A percentile compares a stretch with the other conserved stretches of the same genome.
Conservation (phyloP, 2,113 vertebrate species). For the Sminthopsis crassicaudata region DNA sequence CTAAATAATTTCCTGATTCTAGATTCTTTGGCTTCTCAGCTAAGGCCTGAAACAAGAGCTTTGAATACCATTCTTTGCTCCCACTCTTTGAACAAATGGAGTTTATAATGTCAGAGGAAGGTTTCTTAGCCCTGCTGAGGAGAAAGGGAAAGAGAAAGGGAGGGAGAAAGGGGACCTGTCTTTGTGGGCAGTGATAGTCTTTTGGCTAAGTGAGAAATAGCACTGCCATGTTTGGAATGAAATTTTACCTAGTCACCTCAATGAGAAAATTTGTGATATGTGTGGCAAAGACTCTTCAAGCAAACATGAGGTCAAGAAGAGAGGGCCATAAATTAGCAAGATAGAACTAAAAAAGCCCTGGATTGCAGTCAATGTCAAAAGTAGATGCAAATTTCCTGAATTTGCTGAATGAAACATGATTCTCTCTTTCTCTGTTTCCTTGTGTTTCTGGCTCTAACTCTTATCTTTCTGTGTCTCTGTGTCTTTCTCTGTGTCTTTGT, state of each 20-base stretch:
- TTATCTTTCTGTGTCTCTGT: no score
- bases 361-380: background rate
- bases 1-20: background rate
- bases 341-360: background rate
- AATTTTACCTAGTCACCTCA: background rate
- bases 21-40: background rate
- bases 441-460: background rate
- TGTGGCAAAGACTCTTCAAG: background rate
- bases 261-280: conserved; percentile 4
- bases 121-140: background rate
- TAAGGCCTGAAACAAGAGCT: background rate
- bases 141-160: background rate
- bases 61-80: background rate
- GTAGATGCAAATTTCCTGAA: background rate
- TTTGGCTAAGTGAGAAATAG: conserved; percentile 29
- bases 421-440: conserved; percentile 25
- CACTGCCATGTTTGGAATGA: conserved; percentile 13
- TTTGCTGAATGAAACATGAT: conserved; percentile 21
- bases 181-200: background rate
- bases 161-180: background rate
- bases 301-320: background rate
- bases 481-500: background rate
- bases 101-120: background rate
- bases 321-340: background rate
- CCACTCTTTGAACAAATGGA: background rate